phyloP scores from a whole-genome alignment of 2,888 invertebrate genomes.

The Subacronicta megacephala region DNA sequence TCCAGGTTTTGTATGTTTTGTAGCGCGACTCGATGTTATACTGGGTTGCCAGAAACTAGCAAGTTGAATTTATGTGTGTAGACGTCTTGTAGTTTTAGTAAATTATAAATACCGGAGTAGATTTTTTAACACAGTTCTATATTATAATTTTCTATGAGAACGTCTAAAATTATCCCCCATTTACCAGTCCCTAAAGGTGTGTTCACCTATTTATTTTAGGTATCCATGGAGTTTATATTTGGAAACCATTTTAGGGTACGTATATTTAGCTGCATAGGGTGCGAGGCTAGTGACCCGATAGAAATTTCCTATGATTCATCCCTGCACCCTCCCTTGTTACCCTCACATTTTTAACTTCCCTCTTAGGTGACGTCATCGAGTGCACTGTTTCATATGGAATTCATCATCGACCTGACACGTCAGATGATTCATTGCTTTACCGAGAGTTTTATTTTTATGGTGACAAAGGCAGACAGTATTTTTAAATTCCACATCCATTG shows the following conservation, averaged over 20 bases:
- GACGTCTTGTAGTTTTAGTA: not conserved
- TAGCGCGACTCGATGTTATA: conserved; percentile 38
- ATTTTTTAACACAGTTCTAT: too few species aligned
- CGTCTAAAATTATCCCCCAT: conserved; percentile 57
- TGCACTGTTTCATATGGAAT: conserved; percentile 73
- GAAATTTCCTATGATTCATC: conserved; percentile 87
- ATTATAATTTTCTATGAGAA: too few species aligned
- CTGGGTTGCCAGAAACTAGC: conserved; percentile 35
- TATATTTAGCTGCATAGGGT: conserved; percentile 78
- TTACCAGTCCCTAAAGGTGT: conserved; percentile 52
- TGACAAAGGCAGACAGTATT: conserved; percentile 47
- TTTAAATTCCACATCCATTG: conserved; percentile 53
- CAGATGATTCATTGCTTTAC: conserved; percentile 77
- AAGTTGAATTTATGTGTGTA: conserved; percentile 36
- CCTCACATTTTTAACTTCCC: conserved; percentile 77
- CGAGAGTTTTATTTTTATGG: conserved; percentile 68
- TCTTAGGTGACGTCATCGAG: conserved; percentile 81
- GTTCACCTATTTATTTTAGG: conserved; percentile 58
- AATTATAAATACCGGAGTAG: too few species aligned
- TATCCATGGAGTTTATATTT: conserved; percentile 62
- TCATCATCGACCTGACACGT: conserved; percentile 74
- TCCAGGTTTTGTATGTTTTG: conserved; percentile 53
- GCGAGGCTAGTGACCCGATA: conserved; percentile 81
- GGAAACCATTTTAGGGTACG: conserved; percentile 69
- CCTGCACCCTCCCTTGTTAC: conserved; percentile 80